Evolutionary conservation across 1,140 invertebrate genomes (phyloP).

Genomic region (Drosophila auraria): DNA sequence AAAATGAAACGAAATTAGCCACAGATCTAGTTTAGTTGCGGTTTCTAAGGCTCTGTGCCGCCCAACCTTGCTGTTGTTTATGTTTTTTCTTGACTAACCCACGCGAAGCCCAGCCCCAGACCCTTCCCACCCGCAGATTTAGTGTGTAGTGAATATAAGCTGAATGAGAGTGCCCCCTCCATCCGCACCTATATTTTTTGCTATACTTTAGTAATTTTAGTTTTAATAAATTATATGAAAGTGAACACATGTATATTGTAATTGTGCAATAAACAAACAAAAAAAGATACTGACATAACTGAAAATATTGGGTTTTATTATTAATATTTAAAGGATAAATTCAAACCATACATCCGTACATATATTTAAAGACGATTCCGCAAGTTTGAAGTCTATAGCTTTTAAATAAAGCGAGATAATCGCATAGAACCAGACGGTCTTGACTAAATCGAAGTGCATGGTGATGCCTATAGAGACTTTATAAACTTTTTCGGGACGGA

Average conservation of each 20-base stretch:
- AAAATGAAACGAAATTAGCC: slow-evolving; percentile 45
- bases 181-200: slow-evolving; percentile 59
- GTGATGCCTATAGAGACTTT: too few species aligned
- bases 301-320: too few species aligned
- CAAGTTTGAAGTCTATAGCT: too few species aligned
- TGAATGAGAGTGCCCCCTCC: slow-evolving; percentile 39
- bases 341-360: too few species aligned
- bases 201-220: slow-evolving; percentile 74
- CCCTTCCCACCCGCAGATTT: slow-evolving; percentile 37
- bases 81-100: slow-evolving; percentile 75
- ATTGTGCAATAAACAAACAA: slow-evolving; percentile 82
- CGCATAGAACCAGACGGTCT: too few species aligned
- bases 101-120: slow-evolving; percentile 12
- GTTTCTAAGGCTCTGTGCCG: slow-evolving; percentile 50
- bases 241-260: slow-evolving; percentile 82
- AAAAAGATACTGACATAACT: slow-evolving; percentile 77
- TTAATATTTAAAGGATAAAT: too few species aligned
- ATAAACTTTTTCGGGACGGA: too few species aligned
- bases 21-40: slow-evolving; percentile 55
- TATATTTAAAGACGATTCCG: too few species aligned
- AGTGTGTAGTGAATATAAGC: slow-evolving; percentile 46
- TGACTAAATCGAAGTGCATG: too few species aligned
- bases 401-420: too few species aligned
- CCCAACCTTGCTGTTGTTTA: slow-evolving; percentile 71
- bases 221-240: slow-evolving; percentile 81